Evolutionary conservation across 2,888 invertebrate genomes (phyloP), one percentile per base, ranked within the genome.

Genomic region (Dusona sp.): DNA sequence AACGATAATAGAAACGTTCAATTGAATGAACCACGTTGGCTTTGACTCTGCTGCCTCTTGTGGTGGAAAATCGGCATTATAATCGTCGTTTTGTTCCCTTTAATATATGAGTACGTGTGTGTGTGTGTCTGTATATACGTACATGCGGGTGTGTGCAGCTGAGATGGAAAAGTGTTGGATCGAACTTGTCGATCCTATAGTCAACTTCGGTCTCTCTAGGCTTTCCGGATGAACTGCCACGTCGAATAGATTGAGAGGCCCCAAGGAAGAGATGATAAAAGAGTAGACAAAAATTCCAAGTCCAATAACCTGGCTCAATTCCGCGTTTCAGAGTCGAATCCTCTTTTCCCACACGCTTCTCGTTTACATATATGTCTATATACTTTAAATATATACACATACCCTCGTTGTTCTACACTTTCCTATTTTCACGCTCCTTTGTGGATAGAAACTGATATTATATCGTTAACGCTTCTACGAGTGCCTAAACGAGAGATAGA

Each of bases 231-330:
- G 87, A 88, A 87, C 84, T 83, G 82, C 83, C 79, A 54, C 83
- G 84, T 70, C 85, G 85, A 87, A 85, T 88, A 88, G 85, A 87
- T 88, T 87, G 87, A 86, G 86, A 82, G 79, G 79, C 45, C 67
- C 74, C 68, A 79, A 78, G 80, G 74, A 84, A 64, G 88, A 82
- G 75, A 82, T 82, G 81, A 88, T 88, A 88, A 88, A 87, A 85
- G 88, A 88, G 85, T 87, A 87, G 88, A 87, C 83, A 86, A 85
- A 88, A 88, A 88, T 88, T 88, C 83, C 79, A 74, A 83, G 85
- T 88, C 88, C 88, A 88, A 88, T 88, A 88, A 87, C 82, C 87
- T 48, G 78, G 80, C 85, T 88, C 87, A 88, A 87, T 88, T 86
- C 83, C 83, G 73, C 83, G 79, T 86, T 84, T 86, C 61, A 65